Evolutionary conservation across 1,140 invertebrate species (phyloP), one percentile per base, ranked within the genome.

Genomic region (Dendroctonus valens): DNA sequence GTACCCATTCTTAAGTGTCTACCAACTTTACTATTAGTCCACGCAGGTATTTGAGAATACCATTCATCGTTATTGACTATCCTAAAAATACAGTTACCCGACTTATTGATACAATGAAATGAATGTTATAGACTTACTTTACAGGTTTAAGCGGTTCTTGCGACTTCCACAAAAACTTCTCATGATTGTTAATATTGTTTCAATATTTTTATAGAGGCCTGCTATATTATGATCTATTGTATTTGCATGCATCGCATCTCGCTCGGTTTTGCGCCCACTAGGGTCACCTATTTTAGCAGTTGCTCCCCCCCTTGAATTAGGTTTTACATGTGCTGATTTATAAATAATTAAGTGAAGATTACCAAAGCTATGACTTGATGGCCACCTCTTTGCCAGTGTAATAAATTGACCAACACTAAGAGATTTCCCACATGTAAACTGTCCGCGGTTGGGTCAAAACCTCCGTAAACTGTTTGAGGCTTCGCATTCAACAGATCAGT

Each of bases 391-490:
- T 97, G 93, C 86, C 93, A 96, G 76, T 98, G 94, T 41, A 99
- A 78, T n/a, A 99, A 82, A 69, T 92, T 92, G 69, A 97, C 89
- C 14, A 99, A 81, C 48, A 98, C 86, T 42, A 98, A 80, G 12
- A 99, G 83, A 84, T 99, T 98, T 40, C 97, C 97, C 53, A 99
- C 81, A 81, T 99, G 97, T 37, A 99, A 84, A 81, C 94, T 97
- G 66, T 92, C 85, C 5, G 96, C 92, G 9, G 97, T 99, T 14
- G 97, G 97, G 84, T 99, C 97, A 83, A 99, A 99, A 1, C 97
- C 97, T 61, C 94, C 94, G 80, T 99, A 99, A 12, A 97, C 87
- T 73, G 85, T 86, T 76, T 91, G 91, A 8, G 87, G 82, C 7
- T 79, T 76, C 12, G 79, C 81, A 48, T 86, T 85, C 42, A 91